Evolutionary conservation across 2,113 vertebrate species (phyloP).

Genomic region (Brachionichthys hirsutus): DNA sequence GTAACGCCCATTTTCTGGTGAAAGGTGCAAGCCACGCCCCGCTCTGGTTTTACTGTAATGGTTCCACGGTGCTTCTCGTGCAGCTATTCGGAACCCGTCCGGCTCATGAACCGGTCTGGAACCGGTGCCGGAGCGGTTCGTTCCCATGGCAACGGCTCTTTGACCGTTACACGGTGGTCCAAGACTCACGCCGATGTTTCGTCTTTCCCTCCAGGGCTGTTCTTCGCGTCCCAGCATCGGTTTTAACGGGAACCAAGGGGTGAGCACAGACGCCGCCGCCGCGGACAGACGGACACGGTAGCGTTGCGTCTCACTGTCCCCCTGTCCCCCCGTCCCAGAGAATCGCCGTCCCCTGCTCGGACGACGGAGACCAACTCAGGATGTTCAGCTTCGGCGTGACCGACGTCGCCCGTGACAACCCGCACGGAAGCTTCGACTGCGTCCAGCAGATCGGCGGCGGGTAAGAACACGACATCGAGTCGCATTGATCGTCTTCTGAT

Average conservation of each 20-base stretch:
- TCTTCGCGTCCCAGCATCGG: constrained; percentile 81
- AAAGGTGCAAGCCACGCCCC: constrained; percentile 17
- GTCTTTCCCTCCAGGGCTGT: constrained; percentile 70
- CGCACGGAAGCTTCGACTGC: constrained; percentile 90
- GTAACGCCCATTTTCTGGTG: constrained; percentile 20
- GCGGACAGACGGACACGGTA: not conserved
- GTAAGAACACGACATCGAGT: constrained; percentile 53
- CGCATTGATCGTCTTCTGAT: no score
- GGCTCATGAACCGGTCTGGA: no score
- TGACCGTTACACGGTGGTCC: not conserved
- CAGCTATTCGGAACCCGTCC: no score
- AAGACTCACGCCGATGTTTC: not conserved
- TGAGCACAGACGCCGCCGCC: constrained; percentile 67
- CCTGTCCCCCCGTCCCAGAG: constrained; percentile 68
- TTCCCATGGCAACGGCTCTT: no score
- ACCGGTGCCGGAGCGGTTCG: no score
- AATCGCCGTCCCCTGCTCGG: constrained; percentile 83
- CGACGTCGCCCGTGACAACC: constrained; percentile 84
- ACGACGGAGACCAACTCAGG: constrained; percentile 70
- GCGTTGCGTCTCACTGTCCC: not conserved
- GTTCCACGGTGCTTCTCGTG: no score
- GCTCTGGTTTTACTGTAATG: accelerated
- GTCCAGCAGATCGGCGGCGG: constrained; percentile 83
- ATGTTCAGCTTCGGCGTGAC: constrained; percentile 87
- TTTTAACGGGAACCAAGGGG: constrained; percentile 91